Evolutionary conservation across 2,888 invertebrate species (phyloP), one percentile per base, ranked within the genome.

Genomic region (Nysson spinosus): DNA sequence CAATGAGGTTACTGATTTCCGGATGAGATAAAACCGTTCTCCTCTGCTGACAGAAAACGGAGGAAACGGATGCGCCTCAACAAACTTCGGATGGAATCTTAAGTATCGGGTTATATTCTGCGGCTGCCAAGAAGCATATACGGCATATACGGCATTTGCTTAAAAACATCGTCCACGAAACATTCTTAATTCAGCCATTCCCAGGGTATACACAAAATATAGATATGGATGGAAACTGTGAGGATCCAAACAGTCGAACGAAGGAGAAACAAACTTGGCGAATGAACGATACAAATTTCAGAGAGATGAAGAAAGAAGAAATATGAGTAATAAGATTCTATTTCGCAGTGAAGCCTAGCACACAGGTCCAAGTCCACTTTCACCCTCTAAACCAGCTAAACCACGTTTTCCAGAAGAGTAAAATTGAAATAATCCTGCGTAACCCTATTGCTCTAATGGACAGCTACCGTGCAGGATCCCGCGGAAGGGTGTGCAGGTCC

Each of bases 1-100:
- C 44, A 51, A 43, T 49, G 47, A 20, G 73, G 47, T 63, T 50
- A 43, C 54, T 44, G 71, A 74, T 74, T 71, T 64, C 39, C 58
- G 51, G 34, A 40, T 17, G 37, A 46, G 61, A 70, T 71, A 73
- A 56, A n/a, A 61, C 19, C 35, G 46, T 37, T 46, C 56, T 46
- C 39, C 16, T 40, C 17, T n/a, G 32, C 37, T 61, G 64, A 63
- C 62, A 54, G 64, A 64, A 64, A 64, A 49, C 49, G 28, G 54
- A 49, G 52, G 47, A 61, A 64, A 52, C 52, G 60, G 60, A 60
- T 32, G 42, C 40, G 35, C 35, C 47, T 46, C 42, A 9, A 24
- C 19, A 43, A 49, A 61, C 54, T 64, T 61, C 32, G 63, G 43
- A 37, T 61, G 39, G 61, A 61, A 64, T 61, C 30, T 61, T 64